Percentiles rank a stretch among this genome's conserved stretches.
Evolutionary conservation across 2,797 vertebrate genomes (phyloP).

Genomic region (Muraenolepis orangiensis): DNA sequence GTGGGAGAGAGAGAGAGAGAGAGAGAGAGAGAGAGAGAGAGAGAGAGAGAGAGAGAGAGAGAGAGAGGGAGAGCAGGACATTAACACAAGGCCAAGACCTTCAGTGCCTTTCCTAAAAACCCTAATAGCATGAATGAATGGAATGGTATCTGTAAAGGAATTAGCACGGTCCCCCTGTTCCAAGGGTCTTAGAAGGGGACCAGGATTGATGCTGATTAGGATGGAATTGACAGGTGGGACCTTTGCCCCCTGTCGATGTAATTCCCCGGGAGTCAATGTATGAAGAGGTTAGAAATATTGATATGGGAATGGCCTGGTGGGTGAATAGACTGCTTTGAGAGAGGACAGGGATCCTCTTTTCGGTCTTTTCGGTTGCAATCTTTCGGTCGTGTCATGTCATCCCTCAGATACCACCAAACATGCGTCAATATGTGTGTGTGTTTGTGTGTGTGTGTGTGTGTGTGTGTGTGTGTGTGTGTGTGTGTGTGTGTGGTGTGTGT

Average conservation of each 20-base stretch:
- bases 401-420: neutral
- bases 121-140: conserved; percentile 29
- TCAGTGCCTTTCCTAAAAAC: neutral
- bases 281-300: neutral
- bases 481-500: conserved; percentile 6
- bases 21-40: conserved; percentile 4
- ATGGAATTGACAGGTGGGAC: neutral
- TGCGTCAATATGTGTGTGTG: conserved; percentile 8
- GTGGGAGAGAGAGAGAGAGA: neutral
- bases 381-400: neutral
- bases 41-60: conserved; percentile 6
- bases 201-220: conserved; percentile 1
- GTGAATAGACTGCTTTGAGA: neutral
- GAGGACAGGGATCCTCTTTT: neutral
- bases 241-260: neutral
- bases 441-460: neutral
- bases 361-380: neutral
- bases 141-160: conserved; percentile 12
- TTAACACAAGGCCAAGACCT: conserved; percentile 16
- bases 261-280: neutral
- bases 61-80: conserved; percentile 2
- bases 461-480: conserved; percentile 9
- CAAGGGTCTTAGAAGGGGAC: too few species aligned
- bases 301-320: neutral
- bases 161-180: neutral